phyloP scores from a whole-genome alignment of 1,140 invertebrate species.

The Drosophila ficusphila region DNA sequence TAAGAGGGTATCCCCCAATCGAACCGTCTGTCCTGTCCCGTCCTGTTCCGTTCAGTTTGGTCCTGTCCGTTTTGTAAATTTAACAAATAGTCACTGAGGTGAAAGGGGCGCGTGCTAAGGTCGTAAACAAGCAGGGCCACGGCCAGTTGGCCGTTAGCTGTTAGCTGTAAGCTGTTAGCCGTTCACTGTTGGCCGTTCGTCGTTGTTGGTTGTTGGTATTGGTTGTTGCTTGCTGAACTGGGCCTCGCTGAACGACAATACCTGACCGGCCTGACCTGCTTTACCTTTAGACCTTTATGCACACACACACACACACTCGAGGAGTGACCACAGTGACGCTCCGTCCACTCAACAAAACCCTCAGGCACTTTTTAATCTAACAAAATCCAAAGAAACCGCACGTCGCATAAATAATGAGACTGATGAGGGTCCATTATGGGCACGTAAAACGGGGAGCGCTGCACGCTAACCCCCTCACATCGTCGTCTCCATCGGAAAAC shows the following conservation, averaged over 20 bases:
- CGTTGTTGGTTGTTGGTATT: too few species aligned
- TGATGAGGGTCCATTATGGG: constrained; percentile 82
- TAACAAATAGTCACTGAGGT: constrained; percentile 76
- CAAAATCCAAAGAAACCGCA: constrained; percentile 83
- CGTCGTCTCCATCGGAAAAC: constrained; percentile 6
- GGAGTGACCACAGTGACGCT: constrained; percentile 70
- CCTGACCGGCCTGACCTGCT: constrained; percentile 73
- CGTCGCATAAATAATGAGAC: constrained; percentile 83
- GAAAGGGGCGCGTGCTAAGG: constrained; percentile 70
- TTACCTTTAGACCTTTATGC: constrained; percentile 57
- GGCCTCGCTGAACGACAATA: constrained; percentile 63
- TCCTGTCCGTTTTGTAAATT: constrained; percentile 72
- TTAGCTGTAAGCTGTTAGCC: constrained; percentile 6
- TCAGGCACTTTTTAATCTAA: constrained; percentile 83
- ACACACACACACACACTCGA: constrained; percentile 21
- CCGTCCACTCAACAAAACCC: constrained; percentile 75
- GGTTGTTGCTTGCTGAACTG: too few species aligned
- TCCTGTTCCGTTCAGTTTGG: too few species aligned
- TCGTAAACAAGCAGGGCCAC: constrained; percentile 69
- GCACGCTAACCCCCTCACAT: constrained; percentile 51
- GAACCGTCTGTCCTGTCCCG: constrained; percentile 42
- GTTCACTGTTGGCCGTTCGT: too few species aligned
- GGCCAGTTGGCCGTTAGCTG: constrained; percentile 22
- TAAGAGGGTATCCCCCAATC: constrained; percentile 46
- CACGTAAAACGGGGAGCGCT: constrained; percentile 62